Percentiles rank a stretch among this genome's conserved stretches.
phyloP scores from a whole-genome alignment of 2,113 vertebrate genomes.

The Hemiscyllium ocellatum region DNA sequence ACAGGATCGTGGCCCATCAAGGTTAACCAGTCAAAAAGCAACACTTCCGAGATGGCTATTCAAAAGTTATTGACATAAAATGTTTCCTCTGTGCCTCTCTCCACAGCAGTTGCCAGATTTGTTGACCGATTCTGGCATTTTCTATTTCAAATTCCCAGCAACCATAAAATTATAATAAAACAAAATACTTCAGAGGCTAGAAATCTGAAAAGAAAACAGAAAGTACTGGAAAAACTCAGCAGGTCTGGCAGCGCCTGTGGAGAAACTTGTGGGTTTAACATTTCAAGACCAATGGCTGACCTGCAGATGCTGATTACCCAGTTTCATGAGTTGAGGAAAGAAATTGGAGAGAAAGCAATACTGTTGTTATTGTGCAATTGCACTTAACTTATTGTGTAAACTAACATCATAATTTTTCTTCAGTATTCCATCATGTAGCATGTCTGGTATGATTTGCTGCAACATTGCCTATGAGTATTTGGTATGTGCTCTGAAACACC shows the following conservation, averaged over 20 bases:
- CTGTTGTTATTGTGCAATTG: background rate
- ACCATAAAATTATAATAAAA: no score
- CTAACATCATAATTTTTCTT: background rate
- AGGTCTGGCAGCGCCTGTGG: no score
- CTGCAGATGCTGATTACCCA: background rate
- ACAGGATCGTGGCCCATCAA: background rate
- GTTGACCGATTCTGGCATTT: background rate
- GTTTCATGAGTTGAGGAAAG: background rate
- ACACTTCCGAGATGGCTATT: background rate
- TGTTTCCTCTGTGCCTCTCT: background rate
- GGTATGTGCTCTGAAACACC: background rate
- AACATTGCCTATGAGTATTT: background rate
- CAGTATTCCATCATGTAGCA: no score
- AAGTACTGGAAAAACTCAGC: no score
- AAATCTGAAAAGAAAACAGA: no score
- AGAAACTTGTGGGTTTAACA: no score
- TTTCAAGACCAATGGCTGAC: no score
- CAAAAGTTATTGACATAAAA: background rate
- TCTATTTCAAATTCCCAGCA: background rate
- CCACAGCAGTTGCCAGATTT: background rate
- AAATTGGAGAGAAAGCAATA: background rate
- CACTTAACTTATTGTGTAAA: background rate
- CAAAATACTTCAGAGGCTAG: no score
- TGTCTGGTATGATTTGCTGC: slow-evolving; percentile 18
- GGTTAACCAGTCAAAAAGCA: background rate